Evolutionary conservation across 2,113 vertebrate species (phyloP).

Genomic region (Thamnophis sirtalis): DNA sequence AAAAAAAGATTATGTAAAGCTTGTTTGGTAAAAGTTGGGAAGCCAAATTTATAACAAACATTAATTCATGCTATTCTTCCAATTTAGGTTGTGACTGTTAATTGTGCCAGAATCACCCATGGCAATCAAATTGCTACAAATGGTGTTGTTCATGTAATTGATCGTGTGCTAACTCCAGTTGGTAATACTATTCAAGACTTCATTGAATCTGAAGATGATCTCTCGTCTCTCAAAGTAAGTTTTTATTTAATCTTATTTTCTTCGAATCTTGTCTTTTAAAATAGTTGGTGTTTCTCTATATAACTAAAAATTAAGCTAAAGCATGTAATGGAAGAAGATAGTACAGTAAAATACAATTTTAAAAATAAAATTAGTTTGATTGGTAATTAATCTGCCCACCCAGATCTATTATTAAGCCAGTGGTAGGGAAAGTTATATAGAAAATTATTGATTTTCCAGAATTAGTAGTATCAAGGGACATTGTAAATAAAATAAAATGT

Average conservation of each 20-base stretch:
- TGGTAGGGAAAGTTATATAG: neutral
- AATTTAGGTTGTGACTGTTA: constrained; percentile 91
- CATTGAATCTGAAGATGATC: constrained; percentile 83
- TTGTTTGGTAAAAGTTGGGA: neutral
- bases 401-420: neutral
- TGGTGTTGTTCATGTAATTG: constrained; percentile 92
- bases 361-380: neutral
- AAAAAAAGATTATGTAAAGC: neutral
- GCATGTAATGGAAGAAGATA: neutral
- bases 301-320: neutral
- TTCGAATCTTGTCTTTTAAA: neutral
- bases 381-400: neutral
- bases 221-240: constrained; percentile 82
- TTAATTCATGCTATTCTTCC: constrained; percentile 20
- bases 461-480: neutral
- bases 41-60: neutral
- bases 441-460: neutral
- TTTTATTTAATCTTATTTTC: neutral
- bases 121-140: constrained; percentile 97
- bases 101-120: constrained; percentile 91
- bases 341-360: neutral
- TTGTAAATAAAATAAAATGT: neutral
- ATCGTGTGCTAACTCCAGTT: constrained; percentile 86
- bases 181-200: constrained; percentile 83
- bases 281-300: neutral